These are phyloP conservation scores for Corapipo altera DNA, from an alignment of 2,113 vertebrate genomes.

Conservation along the genomic window DNA sequence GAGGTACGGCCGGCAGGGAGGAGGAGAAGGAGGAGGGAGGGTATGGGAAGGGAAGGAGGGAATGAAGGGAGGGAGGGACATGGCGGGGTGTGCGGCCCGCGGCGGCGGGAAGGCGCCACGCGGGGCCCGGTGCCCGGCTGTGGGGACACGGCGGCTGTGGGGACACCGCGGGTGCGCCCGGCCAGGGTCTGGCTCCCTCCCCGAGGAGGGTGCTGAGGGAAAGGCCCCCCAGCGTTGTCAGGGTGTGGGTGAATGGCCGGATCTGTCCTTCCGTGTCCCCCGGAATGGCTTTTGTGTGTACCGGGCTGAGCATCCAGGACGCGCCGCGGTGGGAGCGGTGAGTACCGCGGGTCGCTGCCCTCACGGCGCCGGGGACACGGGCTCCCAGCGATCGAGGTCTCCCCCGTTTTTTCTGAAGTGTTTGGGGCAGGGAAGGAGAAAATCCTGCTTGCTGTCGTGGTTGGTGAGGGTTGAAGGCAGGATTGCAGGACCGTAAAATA, in stretches of 20 bases:
- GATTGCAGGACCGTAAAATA: too few species aligned
- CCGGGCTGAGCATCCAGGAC: not conserved
- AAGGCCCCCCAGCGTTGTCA: too few species aligned
- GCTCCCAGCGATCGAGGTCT: fast-evolving
- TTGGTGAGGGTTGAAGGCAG: too few species aligned
- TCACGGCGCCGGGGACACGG: not conserved
- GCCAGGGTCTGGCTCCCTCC: not conserved
- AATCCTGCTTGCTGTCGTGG: too few species aligned
- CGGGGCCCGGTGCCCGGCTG: not conserved
- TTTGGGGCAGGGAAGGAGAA: too few species aligned
- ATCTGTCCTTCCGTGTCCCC: not conserved
- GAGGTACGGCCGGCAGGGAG: conserved; percentile 73
- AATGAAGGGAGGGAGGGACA: not conserved
- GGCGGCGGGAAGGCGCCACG: not conserved
- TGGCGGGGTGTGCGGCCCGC: not conserved
- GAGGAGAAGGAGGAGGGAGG: not conserved
- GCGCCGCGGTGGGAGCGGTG: not conserved
- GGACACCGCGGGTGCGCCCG: not conserved
- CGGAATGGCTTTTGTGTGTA: not conserved
- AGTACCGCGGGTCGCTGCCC: fast-evolving
- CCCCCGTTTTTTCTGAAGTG: too few species aligned
- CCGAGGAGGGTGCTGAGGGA: not conserved
- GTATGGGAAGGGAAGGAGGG: not conserved
- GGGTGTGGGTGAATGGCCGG: not conserved
- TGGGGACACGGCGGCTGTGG: not conserved